These are phyloP conservation scores for Macrosteles quadrilineatus DNA, from an alignment of 1,140 invertebrate genomes.

Conservation along the genomic window DNA sequence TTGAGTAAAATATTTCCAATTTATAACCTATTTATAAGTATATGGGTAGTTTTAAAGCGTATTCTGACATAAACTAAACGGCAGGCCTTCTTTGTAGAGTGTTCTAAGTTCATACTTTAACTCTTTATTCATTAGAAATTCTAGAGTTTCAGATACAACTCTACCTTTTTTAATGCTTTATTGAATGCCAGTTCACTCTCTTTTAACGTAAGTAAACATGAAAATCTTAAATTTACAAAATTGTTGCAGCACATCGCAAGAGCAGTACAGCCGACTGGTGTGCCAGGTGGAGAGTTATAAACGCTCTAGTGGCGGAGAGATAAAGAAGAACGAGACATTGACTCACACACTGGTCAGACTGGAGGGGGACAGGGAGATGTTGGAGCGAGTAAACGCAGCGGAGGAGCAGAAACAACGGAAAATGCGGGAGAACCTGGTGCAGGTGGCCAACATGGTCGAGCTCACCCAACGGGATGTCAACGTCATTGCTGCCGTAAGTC, in stretches of 20 bases:
- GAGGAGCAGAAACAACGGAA: constrained; percentile 27
- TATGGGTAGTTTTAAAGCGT: too few relatives aligned
- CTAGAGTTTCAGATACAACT: too few relatives aligned
- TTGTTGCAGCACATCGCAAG: constrained; percentile 54
- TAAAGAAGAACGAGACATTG: constrained; percentile 64
- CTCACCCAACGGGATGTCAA: constrained; percentile 8
- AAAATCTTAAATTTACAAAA: too few relatives aligned
- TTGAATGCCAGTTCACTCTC: too few relatives aligned
- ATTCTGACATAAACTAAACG: too few relatives aligned
- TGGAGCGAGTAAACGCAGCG: not conserved
- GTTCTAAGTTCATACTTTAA: too few relatives aligned
- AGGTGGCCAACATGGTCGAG: constrained; percentile 1
- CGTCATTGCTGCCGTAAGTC: not conserved
- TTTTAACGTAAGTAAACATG: too few relatives aligned
- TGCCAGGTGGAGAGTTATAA: constrained; percentile 57
- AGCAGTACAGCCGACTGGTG: constrained; percentile 57
- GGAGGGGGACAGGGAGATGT: constrained; percentile 51
- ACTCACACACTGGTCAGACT: constrained; percentile 60
- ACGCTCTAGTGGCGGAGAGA: constrained; percentile 59
- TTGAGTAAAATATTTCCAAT: too few relatives aligned
- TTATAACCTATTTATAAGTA: too few relatives aligned
- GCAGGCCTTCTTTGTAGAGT: too few relatives aligned
- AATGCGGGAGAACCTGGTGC: constrained; percentile 5
- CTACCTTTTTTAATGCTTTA: too few relatives aligned
- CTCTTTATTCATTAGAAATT: too few relatives aligned